Conservation (phyloP, 1,140 invertebrate genomes). For the Scaptomyza montana region DNA sequence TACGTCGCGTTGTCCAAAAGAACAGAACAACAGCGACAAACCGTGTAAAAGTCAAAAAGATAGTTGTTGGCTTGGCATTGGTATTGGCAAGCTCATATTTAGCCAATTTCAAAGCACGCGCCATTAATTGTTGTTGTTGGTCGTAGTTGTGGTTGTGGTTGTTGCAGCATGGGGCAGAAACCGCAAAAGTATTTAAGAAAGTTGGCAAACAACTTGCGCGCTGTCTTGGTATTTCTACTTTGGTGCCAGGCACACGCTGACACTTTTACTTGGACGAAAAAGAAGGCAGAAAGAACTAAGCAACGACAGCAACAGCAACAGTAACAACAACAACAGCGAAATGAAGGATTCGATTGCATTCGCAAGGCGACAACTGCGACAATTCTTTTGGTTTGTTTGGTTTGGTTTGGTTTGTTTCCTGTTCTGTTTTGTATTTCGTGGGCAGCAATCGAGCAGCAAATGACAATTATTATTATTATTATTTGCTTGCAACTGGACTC, state of each 20-base stretch:
- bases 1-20: constrained; percentile 61
- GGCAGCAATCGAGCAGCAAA: constrained; percentile 48
- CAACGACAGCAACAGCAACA: constrained; percentile 18
- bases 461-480: constrained; percentile 25
- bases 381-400: constrained; percentile 6
- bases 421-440: constrained; percentile 24
- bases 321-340: constrained; percentile 4
- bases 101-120: constrained; percentile 49
- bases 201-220: constrained; percentile 55
- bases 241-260: constrained; percentile 77
- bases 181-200: constrained; percentile 80
- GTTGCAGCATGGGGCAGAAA: constrained; percentile 28
- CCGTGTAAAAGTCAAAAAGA: not conserved
- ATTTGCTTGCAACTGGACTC: constrained; percentile 21
- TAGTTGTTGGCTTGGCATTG: not conserved
- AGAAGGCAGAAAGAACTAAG: not conserved
- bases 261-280: constrained; percentile 74
- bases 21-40: not conserved
- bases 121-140: constrained; percentile 59
- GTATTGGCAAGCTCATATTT: constrained; percentile 38
- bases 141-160: constrained; percentile 13
- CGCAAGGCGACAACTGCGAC: constrained; percentile 28
- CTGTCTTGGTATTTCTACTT: constrained; percentile 1
- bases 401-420: not conserved
- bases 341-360: constrained; percentile 18